These are phyloP conservation scores for Psittacara wagleri DNA, from an alignment of 2,113 vertebrate species.

Conservation along the genomic window DNA sequence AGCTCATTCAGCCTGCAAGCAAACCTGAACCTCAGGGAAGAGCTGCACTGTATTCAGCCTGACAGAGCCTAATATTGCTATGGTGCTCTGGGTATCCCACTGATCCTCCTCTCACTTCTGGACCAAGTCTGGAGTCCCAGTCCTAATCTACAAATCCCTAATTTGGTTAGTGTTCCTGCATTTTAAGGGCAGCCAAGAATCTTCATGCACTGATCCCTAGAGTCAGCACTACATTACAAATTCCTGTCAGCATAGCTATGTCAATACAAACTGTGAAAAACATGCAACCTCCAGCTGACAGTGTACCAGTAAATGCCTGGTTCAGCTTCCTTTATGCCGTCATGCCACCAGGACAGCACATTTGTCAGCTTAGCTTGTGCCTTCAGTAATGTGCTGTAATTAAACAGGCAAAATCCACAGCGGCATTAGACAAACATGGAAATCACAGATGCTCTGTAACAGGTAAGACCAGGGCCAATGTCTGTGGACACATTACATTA, in stretches of 20 bases:
- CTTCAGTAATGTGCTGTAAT: not conserved
- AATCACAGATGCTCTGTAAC: rapidly evolving
- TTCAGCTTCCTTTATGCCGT: not conserved
- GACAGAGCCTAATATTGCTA: slow-evolving; percentile 35
- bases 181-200: slow-evolving; percentile 29
- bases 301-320: not conserved
- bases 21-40: not conserved
- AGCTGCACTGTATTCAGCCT: not conserved
- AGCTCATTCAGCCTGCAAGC: not conserved
- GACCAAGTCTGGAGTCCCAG: slow-evolving; percentile 16
- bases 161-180: slow-evolving; percentile 20
- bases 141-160: slow-evolving; percentile 47
- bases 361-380: not conserved
- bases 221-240: not conserved
- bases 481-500: not conserved
- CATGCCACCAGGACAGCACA: not conserved
- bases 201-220: not conserved
- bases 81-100: slow-evolving; percentile 41
- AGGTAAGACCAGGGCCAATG: not conserved
- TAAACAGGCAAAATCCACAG: not conserved
- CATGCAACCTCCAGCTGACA: not conserved
- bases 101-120: not conserved
- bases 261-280: not conserved
- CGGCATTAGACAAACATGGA: not conserved
- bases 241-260: not conserved